Conservation (phyloP, 2,797 vertebrate species). For the Parotocinclus haroldoi region DNA sequence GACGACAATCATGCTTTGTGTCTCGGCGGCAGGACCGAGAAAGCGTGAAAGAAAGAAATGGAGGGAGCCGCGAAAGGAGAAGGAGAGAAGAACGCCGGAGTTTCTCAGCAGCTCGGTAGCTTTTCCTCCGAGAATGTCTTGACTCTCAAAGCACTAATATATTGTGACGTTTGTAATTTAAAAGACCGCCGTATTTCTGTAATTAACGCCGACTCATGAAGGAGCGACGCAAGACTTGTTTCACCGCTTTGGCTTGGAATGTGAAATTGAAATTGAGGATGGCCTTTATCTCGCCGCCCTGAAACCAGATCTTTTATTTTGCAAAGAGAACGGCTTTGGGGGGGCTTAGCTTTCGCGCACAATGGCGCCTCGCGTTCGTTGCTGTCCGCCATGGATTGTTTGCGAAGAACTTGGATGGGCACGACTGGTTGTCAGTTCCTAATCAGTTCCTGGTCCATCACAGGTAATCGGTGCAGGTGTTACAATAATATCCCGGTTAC, state of each 20-base stretch:
- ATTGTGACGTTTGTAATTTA: conserved; percentile 67
- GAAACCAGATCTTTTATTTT: not conserved
- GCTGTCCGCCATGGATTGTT: conserved; percentile 43
- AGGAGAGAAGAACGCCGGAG: conserved; percentile 65
- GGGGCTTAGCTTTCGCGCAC: conserved; percentile 22
- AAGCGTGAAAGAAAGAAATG: conserved; percentile 46
- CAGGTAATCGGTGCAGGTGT: not conserved
- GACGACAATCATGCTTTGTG: conserved; percentile 74
- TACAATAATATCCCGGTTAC: no score
- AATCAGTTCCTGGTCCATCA: not conserved
- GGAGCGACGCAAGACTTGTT: conserved; percentile 29
- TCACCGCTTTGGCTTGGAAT: conserved; percentile 24
- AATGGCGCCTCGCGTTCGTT: conserved; percentile 77
- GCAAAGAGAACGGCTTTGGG: not conserved
- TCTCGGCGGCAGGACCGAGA: conserved; percentile 53
- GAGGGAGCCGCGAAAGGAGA: conserved; percentile 55
- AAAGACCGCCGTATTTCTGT: conserved; percentile 53
- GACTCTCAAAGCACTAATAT: conserved; percentile 60
- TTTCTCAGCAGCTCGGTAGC: conserved; percentile 54
- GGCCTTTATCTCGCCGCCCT: conserved; percentile 2
- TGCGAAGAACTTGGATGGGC: not conserved
- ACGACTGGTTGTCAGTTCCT: conserved; percentile 12
- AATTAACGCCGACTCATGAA: conserved; percentile 50
- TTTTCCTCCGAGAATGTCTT: conserved; percentile 55
- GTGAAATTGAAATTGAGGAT: conserved; percentile 39